Conservation (phyloP, 2,797 vertebrate species). For the Perodicticus potto region DNA sequence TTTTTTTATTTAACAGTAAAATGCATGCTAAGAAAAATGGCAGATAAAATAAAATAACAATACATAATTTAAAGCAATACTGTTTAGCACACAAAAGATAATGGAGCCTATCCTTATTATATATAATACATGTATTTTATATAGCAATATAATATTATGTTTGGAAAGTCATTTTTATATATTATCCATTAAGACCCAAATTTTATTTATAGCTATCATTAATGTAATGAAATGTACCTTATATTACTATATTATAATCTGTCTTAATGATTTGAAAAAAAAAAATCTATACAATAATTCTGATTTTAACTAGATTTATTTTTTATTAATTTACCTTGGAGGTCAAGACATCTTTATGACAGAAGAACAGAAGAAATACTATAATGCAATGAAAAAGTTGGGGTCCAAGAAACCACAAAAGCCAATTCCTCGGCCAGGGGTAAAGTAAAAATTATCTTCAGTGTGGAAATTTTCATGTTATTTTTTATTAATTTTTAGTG, state of each 20-base stretch:
- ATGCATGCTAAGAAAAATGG: neutral
- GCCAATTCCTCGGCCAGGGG: conserved; percentile 96
- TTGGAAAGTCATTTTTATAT: neutral
- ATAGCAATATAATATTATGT: neutral
- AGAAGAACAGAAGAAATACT: conserved; percentile 99
- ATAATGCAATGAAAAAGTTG: conserved; percentile 99
- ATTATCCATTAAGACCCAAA: neutral
- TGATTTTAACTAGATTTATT: conserved; percentile 87
- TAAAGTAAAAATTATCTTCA: conserved; percentile 74
- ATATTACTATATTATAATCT: conserved; percentile 16
- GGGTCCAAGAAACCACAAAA: conserved; percentile 99
- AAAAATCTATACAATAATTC: conserved; percentile 48
- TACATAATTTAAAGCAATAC: neutral
- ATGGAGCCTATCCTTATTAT: neutral
- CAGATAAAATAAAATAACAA: neutral
- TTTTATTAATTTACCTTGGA: conserved; percentile 95
- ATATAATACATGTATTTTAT: neutral
- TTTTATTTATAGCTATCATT: conserved; percentile 7
- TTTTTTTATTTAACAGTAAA: conserved; percentile 23
- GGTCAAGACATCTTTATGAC: conserved; percentile 99
- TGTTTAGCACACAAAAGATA: neutral
- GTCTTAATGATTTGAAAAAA: neutral
- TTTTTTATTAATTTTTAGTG: neutral
- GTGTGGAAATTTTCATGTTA: neutral
- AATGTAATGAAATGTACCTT: neutral